A percentile compares a stretch with the other conserved stretches of the same genome.
Evolutionary conservation across 2,888 invertebrate species (phyloP).

Genomic region (Watsonalla cultraria): DNA sequence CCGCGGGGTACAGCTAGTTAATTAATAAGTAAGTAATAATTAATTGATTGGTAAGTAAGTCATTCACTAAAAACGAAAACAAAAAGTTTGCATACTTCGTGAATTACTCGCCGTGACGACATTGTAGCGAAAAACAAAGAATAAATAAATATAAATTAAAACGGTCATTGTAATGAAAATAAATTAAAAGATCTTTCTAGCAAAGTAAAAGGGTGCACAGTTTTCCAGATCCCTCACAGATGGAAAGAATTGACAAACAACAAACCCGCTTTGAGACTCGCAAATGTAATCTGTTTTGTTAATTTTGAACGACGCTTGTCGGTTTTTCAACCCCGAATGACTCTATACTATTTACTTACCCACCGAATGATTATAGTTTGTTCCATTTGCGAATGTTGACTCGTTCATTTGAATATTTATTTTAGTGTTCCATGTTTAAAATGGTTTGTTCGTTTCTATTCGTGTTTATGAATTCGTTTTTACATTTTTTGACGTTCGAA

Average conservation of each 20-base stretch:
- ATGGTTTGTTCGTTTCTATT: neutral
- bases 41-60: too few species aligned
- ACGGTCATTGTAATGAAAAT: too few species aligned
- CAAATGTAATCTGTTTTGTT: slow-evolving; percentile 75
- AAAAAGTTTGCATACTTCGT: too few species aligned
- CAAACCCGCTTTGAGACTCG: slow-evolving; percentile 54
- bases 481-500: too few species aligned
- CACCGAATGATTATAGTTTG: slow-evolving; percentile 41
- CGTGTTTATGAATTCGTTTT: too few species aligned
- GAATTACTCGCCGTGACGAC: too few species aligned
- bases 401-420: slow-evolving; percentile 7
- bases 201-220: slow-evolving; percentile 2
- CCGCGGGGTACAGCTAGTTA: too few species aligned
- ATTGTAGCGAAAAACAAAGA: too few species aligned
- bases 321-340: slow-evolving; percentile 49
- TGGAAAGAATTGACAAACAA: slow-evolving; percentile 68
- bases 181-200: too few species aligned
- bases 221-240: slow-evolving; percentile 41
- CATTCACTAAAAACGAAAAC: too few species aligned
- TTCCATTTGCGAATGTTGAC: slow-evolving; percentile 20
- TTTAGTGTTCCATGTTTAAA: neutral
- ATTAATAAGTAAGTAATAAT: too few species aligned
- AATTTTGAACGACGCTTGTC: slow-evolving; percentile 62
- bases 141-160: too few species aligned
- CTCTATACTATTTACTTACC: slow-evolving; percentile 15